Base-by-base conservation (phyloP, 2,888 invertebrate species). In the Drosophila percnosoma region DNA sequence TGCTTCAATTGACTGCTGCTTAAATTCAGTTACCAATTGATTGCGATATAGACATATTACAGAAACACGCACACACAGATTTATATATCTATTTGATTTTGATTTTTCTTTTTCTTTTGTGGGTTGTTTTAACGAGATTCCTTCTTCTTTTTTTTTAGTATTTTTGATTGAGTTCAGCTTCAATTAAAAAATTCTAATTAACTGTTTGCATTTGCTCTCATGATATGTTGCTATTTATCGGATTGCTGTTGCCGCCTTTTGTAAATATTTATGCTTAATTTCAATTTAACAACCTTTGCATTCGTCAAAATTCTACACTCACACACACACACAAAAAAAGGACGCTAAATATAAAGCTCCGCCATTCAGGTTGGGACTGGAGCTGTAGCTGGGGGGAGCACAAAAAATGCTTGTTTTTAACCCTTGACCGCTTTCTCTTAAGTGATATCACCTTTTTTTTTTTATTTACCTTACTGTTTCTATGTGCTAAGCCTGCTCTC, bases 211-310 rank as follows among this genome's bases (percentile, higher is more conserved):
- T 77, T 65, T 65, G 21, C 54, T 77, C 58, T 68, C 74, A 52
- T 89, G 88, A 88, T 90, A 89, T 88, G 89, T 88, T 83, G 75
- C 78, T 86, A 81, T 83, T 82, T 82, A 73, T 67, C 63, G 73
- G 74, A 53, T 65, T 79, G 67, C 70, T 79, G 52, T 52, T 73
- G 69, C 75, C 55, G 63, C 65, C 71, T 64, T 72, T 80, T 89
- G 89, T 89, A 88, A 89, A 89, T 90, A 89, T 82, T 86, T 85
- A 80, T 90, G 73, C 77, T 84, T 87, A 74, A 74, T 89, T 90
- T 89, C 65, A 57, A 74, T 73, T 79, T 73, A 89, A 87, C 90
- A 87, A 86, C 86, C 86, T 85, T 82, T 82, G 53, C 73, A 63
- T 70, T 68, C 62, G 62, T 53, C 52, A 42, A 57, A 65, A 34